Base-by-base conservation (phyloP, 1,140 invertebrate genomes). In the Drosophila pruinosa region DNA sequence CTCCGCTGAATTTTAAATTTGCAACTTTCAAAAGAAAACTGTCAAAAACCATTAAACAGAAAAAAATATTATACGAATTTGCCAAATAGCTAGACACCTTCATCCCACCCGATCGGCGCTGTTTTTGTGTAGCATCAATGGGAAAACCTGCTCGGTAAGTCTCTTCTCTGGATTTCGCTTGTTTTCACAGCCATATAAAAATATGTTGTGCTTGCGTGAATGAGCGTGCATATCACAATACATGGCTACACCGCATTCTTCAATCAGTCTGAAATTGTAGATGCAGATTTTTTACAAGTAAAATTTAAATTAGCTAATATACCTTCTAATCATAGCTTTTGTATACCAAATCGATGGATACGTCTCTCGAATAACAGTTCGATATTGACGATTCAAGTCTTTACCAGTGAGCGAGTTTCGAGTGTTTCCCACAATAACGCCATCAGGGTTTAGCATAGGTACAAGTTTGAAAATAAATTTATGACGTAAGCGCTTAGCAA, bases 191-290 rank as follows among this genome's bases (percentile, higher is more conserved):
- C 98, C 98, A 91, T 98, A 99, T 74, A 98, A 95, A 91, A 99
- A 99, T 78, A 99, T 95, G 92, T 99, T 99, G 91, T 98, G 97
- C 90, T 96, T 96, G 57, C 97, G 93, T 3, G 97, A 99, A 92
- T 99, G 98, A 34, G 97, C 97, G 92, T 99, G 98, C 73, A 98
- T 94, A 93, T 99, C 98, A 91, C 98, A 98, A 90, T 97, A 99
- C 92, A 99, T 95, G 62, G 96, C 95, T 17, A 98, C 97, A 45
- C 97, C 97, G 90, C 96, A 96, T 92, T 98, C 97, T 90, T 98
- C 97, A 90, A 97, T 94, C 80, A 97, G 92, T 92, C 96, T 96
- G 78, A 43, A 45, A 22, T 2, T 8, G 2, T 31, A 17, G 14
- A 15, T 52, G 14, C 36, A 41, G 14, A 21, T 34, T 53, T 1